Conservation (phyloP, 23 tunicate species). For the Halocynthia roretzi region DNA sequence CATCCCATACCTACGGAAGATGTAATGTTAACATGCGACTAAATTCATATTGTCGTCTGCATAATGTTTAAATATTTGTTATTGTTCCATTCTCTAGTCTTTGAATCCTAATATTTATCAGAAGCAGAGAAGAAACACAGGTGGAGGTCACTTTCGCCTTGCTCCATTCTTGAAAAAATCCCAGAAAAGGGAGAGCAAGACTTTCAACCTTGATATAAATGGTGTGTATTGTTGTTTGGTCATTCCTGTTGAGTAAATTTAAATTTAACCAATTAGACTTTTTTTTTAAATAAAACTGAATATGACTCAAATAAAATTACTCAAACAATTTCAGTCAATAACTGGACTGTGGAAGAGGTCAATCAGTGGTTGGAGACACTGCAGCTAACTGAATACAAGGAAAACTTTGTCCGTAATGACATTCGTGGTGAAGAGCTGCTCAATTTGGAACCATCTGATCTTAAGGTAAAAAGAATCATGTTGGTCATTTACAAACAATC, state of each 20-base stretch:
- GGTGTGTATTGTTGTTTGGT: not conserved
- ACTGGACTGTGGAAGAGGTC: conserved; percentile 45
- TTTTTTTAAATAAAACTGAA: no score
- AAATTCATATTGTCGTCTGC: no score
- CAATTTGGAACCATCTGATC: conserved; percentile 24
- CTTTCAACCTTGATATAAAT: conserved; percentile 14
- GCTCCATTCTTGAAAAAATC: conserved; percentile 30
- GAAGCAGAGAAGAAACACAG: not conserved
- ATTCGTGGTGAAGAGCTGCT: conserved; percentile 46
- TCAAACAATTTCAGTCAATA: conserved; percentile 21
- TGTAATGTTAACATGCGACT: not conserved
- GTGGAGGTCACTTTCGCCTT: conserved; percentile 20
- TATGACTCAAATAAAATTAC: not conserved
- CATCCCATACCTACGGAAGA: conserved; percentile 4
- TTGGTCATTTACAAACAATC: no score
- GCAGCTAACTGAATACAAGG: conserved; percentile 35
- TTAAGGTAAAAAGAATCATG: conserved; percentile 21
- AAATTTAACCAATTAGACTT: no score
- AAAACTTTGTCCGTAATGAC: conserved; percentile 28
- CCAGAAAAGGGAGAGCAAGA: conserved; percentile 17
- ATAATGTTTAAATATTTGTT: not conserved
- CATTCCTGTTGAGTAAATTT: no score
- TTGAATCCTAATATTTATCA: not conserved
- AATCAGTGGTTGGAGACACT: conserved; percentile 47
- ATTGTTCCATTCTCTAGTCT: not conserved